A percentile compares a stretch with the other conserved stretches of the same genome.
These are phyloP conservation scores for Tetragonula carbonaria DNA, from an alignment of 2,888 invertebrate species.

Conservation along the genomic window DNA sequence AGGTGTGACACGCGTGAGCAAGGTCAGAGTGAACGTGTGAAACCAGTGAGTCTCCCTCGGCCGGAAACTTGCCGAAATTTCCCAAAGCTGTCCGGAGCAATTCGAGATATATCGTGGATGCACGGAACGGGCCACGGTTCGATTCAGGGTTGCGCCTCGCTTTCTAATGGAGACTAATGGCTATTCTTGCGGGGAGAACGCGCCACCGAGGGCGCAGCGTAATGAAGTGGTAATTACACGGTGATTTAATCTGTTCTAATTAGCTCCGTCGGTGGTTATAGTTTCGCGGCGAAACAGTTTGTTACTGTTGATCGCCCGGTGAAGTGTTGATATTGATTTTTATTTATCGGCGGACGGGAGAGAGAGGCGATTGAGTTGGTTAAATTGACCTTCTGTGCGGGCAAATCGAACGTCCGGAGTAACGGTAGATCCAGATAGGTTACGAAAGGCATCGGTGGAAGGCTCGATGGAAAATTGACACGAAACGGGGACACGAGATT, in stretches of 20 bases:
- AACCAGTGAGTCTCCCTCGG: background rate
- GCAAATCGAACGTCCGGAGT: background rate
- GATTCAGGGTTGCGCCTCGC: background rate
- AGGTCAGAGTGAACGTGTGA: constrained; percentile 29
- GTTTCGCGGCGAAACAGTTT: background rate
- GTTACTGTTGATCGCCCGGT: too few species aligned
- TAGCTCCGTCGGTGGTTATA: background rate
- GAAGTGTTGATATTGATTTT: constrained; percentile 2
- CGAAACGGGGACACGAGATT: background rate
- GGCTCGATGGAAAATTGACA: too few species aligned
- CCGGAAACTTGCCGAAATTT: constrained; percentile 11
- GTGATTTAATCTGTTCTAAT: constrained; percentile 6
- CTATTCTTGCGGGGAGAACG: background rate
- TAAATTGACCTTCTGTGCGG: background rate
- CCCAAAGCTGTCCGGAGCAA: background rate
- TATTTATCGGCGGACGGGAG: background rate
- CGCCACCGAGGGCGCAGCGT: too few species aligned
- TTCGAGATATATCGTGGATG: background rate
- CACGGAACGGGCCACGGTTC: background rate
- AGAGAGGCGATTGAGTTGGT: too few species aligned
- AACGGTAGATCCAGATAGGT: too few species aligned
- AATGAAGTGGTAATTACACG: constrained; percentile 9
- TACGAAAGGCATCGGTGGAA: too few species aligned
- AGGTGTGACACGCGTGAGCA: constrained; percentile 35
- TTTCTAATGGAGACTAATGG: background rate